Conservation (phyloP, 2,888 invertebrate species). For the Euplagia quadripunctaria region DNA sequence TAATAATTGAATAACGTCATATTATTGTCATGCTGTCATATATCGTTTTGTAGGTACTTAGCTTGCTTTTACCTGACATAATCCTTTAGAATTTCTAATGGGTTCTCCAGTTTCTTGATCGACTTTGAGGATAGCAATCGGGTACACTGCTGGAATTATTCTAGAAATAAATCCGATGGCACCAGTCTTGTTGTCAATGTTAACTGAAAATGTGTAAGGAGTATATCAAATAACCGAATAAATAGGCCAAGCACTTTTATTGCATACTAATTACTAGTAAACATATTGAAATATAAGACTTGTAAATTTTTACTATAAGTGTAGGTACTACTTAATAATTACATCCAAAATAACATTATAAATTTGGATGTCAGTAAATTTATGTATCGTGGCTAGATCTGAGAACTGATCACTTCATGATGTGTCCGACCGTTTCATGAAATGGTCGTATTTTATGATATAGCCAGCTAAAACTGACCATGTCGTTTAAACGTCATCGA, state of each 20-base stretch:
- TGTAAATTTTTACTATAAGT: too few species aligned
- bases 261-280: background rate
- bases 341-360: too few species aligned
- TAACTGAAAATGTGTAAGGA: constrained; percentile 89
- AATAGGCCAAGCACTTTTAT: background rate
- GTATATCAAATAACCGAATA: background rate
- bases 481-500: too few species aligned
- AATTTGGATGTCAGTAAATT: too few species aligned
- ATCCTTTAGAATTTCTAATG: constrained; percentile 94
- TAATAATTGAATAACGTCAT: background rate
- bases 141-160: constrained; percentile 96
- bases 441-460: too few species aligned
- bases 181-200: constrained; percentile 97
- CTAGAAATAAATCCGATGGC: constrained; percentile 98
- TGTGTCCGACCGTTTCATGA: too few species aligned
- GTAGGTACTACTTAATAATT: too few species aligned
- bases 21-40: background rate
- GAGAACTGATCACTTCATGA: too few species aligned
- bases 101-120: constrained; percentile 96
- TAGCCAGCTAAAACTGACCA: too few species aligned
- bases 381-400: too few species aligned
- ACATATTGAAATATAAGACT: too few species aligned
- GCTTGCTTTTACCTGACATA: constrained; percentile 89
- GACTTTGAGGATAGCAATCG: constrained; percentile 97
- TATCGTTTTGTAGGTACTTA: background rate